These are phyloP conservation scores for Scalopus aquaticus DNA, from an alignment of 2,113 vertebrate genomes.

Conservation along the genomic window DNA sequence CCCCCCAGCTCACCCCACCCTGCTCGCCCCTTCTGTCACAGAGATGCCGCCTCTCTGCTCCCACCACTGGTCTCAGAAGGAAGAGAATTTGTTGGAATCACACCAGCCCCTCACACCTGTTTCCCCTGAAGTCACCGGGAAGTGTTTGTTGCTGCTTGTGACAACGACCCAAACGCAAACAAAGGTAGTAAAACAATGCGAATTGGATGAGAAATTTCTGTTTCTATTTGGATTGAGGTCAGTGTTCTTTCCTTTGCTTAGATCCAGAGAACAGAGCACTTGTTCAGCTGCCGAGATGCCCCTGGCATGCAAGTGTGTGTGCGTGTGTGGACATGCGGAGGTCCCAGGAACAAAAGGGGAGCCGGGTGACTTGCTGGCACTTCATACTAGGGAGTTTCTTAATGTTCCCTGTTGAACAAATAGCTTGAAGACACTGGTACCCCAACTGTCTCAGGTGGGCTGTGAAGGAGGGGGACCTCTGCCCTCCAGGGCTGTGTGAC, in stretches of 20 bases:
- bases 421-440: neutral
- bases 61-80: neutral
- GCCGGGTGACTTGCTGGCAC: neutral
- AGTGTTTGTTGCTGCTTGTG: constrained; percentile 1
- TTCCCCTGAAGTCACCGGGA: constrained; percentile 48
- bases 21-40: neutral
- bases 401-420: neutral
- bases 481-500: too few relatives aligned
- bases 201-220: neutral
- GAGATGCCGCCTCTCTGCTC: fast-evolving
- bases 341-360: constrained; percentile 34
- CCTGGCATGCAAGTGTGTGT: neutral
- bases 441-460: neutral
- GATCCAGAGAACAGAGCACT: neutral
- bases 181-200: constrained; percentile 1
- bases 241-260: neutral
- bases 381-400: neutral
- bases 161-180: constrained; percentile 51
- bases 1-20: neutral
- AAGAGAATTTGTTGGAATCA: neutral
- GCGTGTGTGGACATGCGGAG: neutral
- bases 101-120: constrained; percentile 1
- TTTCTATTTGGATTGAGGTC: neutral
- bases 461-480: neutral
- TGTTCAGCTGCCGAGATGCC: neutral